Evolutionary conservation across 2,888 invertebrate species (phyloP), one percentile per base, ranked within the genome.

Genomic region (Ceriagrion tenellum): DNA sequence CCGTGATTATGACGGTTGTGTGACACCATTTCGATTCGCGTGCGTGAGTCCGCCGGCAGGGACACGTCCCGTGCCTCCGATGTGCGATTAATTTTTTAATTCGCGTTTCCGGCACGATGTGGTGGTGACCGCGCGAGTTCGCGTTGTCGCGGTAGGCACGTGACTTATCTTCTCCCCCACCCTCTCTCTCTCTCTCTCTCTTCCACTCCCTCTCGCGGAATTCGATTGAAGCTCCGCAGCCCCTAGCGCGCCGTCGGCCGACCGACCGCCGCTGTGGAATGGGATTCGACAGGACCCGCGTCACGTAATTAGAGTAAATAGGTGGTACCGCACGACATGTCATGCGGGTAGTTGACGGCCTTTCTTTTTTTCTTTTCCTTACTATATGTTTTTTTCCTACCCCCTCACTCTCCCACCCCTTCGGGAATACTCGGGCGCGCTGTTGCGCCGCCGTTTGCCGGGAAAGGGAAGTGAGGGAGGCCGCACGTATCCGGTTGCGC

Each of bases 401-500:
- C 35, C 81, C 35, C 35, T 26, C n/a, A 26, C 69, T 26, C 69
- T 20, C 69, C 69, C 26, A n/a, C n/a, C n/a, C n/a, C n/a, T n/a
- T 69, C 26, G 26, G 23, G 81, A 69, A 69, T 81, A 35, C 81
- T 81, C 69, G 59, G 18, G 26, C 12, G 10, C 8, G 35, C 20
- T 20, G 56, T 16, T 20, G 59, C 59, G 59, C 20, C 81, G 81
- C 35, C 35, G 81, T 81, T 69, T 35, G 81, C 81, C 81, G 81
- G 81, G 81, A 81, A 81, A 81, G 81, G 81, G 81, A 81, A 81
- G 81, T 81, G 81, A 81, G 35, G 16, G 18, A 81, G 81, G 81
- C 81, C 81, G 81, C 81, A 81, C 81, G 81, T 26, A 81, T 81
- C 81, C 81, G 81, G 81, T 81, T 81, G 81, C 81, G 81, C 81